Evolutionary conservation across 2,888 invertebrate genomes (phyloP).

Genomic region (Athrips mouffetella): DNA sequence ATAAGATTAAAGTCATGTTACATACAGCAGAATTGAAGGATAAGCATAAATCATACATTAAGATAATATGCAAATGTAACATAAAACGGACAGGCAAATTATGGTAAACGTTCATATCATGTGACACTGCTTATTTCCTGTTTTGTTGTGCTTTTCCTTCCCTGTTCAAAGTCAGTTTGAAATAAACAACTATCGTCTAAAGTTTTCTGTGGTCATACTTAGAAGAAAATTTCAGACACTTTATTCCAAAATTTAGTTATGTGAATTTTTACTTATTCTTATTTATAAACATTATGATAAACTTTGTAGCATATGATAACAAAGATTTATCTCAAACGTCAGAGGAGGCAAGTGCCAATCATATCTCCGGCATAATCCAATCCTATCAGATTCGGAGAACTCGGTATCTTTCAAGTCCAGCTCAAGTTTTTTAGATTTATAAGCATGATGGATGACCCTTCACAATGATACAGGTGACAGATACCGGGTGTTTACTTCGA

Average conservation of each 20-base stretch:
- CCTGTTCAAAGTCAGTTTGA: too few relatives aligned
- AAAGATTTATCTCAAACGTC: not conserved
- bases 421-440: constrained; percentile 16
- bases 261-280: too few relatives aligned
- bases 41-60: not conserved
- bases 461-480: constrained; percentile 1
- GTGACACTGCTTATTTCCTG: not conserved
- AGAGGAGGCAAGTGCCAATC: not conserved
- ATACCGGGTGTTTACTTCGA: constrained; percentile 14
- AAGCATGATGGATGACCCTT: constrained; percentile 20
- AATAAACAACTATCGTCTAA: too few relatives aligned
- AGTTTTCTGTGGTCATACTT: too few relatives aligned
- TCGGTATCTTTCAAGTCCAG: constrained; percentile 6
- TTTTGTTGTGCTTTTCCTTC: not conserved
- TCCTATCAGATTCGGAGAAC: constrained; percentile 11
- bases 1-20: not conserved
- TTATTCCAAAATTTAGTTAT: too few relatives aligned
- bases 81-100: not conserved
- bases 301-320: too few relatives aligned
- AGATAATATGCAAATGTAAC: constrained; percentile 1
- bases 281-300: too few relatives aligned
- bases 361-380: not conserved
- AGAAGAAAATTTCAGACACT: too few relatives aligned
- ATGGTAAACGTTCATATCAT: not conserved
- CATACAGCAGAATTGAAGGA: not conserved